Conservation (phyloP, 2,113 vertebrate species). For the Lophius piscatorius region DNA sequence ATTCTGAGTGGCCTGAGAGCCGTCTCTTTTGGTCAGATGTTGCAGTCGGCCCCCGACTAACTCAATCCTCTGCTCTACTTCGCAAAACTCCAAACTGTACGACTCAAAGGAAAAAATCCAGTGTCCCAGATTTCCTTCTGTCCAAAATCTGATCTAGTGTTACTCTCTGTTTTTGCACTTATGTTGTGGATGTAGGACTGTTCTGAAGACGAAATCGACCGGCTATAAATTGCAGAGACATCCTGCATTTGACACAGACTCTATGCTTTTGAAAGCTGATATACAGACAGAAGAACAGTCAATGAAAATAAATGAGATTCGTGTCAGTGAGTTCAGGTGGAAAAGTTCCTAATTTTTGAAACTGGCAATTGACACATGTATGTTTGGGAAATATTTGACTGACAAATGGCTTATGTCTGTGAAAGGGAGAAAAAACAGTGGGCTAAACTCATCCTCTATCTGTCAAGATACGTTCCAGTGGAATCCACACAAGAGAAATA, state of each 20-base stretch:
- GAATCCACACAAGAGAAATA: slow-evolving; percentile 4
- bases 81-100: slow-evolving; percentile 32
- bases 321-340: slow-evolving; percentile 63
- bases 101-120: slow-evolving; percentile 4
- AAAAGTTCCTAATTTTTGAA: slow-evolving; percentile 44
- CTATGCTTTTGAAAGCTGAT: slow-evolving; percentile 24
- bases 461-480: slow-evolving; percentile 5
- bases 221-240: slow-evolving; percentile 45
- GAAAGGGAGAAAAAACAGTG: slow-evolving; percentile 11
- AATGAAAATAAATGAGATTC: slow-evolving; percentile 38
- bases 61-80: slow-evolving; percentile 19
- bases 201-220: slow-evolving; percentile 5
- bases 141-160: slow-evolving; percentile 43
- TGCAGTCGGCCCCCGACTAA: slow-evolving; percentile 7
- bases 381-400: slow-evolving; percentile 57
- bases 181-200: slow-evolving; percentile 8
- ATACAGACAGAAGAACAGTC: slow-evolving; percentile 36
- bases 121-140: slow-evolving; percentile 35
- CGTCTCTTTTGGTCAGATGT: slow-evolving; percentile 11
- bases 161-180: slow-evolving; percentile 61
- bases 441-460: not conserved
- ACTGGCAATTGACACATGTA: slow-evolving; percentile 22
- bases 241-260: slow-evolving; percentile 28
- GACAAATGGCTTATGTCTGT: slow-evolving; percentile 54
- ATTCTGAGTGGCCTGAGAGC: slow-evolving; percentile 34